Evolutionary conservation across 2,113 vertebrate species (phyloP).

Genomic region (Saguinus midas): DNA sequence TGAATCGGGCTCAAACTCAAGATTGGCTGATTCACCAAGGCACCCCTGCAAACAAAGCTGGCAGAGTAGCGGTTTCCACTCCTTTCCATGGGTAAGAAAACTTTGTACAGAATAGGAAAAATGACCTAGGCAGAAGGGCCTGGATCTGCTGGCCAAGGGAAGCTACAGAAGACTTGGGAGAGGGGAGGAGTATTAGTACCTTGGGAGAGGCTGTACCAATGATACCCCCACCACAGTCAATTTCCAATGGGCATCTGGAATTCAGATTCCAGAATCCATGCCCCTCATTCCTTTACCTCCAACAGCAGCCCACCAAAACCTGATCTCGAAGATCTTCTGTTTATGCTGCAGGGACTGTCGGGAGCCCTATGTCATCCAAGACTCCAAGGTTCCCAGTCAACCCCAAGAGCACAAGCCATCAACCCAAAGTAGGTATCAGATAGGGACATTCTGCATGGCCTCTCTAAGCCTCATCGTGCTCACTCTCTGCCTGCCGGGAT

Average conservation of each 20-base stretch:
- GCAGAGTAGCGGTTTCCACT: neutral
- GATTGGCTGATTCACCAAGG: neutral
- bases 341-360: constrained; percentile 53
- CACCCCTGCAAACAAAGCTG: neutral
- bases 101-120: neutral
- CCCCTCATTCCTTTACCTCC: neutral
- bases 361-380: fast-evolving
- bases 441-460: neutral
- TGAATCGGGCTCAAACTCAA: constrained; percentile 40
- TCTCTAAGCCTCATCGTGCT: neutral
- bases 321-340: constrained; percentile 56
- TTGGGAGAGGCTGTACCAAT: neutral
- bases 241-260: neutral
- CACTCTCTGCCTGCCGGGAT: neutral
- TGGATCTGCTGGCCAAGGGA: neutral
- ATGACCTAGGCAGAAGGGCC: neutral
- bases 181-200: neutral
- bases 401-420: neutral
- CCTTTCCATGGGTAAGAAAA: constrained; percentile 64
- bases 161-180: neutral
- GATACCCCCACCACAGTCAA: neutral
- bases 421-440: constrained; percentile 5
- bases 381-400: neutral
- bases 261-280: neutral
- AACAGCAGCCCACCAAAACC: neutral